Evolutionary conservation across 2,113 vertebrate genomes (phyloP).

Genomic region (Pelobates fuscus): DNA sequence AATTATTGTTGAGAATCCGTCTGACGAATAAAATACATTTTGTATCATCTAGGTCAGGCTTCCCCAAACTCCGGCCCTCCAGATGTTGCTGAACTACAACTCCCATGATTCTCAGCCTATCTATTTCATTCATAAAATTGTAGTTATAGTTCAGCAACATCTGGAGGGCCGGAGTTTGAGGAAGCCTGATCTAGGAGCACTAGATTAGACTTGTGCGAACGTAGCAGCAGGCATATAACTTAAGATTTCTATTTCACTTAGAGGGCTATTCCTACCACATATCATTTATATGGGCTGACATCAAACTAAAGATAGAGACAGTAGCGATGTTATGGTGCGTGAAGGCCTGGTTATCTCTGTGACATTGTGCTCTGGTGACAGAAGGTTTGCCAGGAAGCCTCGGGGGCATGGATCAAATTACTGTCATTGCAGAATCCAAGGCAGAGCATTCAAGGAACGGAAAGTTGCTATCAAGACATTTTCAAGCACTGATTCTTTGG

Average conservation of each 20-base stretch:
- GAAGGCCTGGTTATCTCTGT: constrained; percentile 18
- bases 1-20: no score
- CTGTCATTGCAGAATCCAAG: constrained; percentile 40
- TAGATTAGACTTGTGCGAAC: no score
- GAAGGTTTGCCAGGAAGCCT: constrained; percentile 19
- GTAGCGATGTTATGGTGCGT: constrained; percentile 10
- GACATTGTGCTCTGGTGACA: constrained; percentile 11
- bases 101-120: no score
- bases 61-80: no score
- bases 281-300: background rate
- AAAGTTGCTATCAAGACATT: constrained; percentile 72
- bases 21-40: no score
- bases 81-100: no score
- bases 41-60: no score
- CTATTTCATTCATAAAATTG: no score
- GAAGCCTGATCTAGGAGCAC: no score
- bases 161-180: no score
- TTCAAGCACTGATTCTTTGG: constrained; percentile 71
- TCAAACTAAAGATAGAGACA: constrained; percentile 14
- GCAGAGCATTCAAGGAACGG: constrained; percentile 68
- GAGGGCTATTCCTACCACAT: constrained; percentile 1
- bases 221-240: background rate
- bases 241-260: background rate
- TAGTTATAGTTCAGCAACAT: no score
- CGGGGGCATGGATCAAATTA: constrained; percentile 40